Conservation (phyloP, 2,797 vertebrate species). For the Hozukius guyotensis region DNA sequence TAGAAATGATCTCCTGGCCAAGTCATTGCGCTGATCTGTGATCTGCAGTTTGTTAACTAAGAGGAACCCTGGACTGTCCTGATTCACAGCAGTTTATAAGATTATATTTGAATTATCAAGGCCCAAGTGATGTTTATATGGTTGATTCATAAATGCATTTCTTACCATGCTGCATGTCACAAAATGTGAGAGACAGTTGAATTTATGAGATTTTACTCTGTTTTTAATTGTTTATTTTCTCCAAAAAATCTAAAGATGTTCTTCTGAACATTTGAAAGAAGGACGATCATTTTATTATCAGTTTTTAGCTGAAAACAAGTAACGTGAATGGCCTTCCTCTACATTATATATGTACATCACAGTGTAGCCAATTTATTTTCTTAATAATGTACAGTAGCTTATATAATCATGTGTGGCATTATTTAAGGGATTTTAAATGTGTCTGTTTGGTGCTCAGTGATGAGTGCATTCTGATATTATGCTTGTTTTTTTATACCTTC, state of each 20-base stretch:
- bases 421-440: background rate
- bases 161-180: background rate
- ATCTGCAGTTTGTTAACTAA: slow-evolving; percentile 29
- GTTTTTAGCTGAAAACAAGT: background rate
- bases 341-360: background rate
- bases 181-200: background rate
- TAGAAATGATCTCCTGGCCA: slow-evolving; percentile 55
- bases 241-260: background rate
- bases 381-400: background rate
- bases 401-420: background rate
- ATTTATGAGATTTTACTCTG: background rate
- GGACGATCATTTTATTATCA: background rate
- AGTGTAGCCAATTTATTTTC: background rate
- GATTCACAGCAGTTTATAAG: background rate
- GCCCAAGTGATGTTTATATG: background rate
- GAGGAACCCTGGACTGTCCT: slow-evolving; percentile 8
- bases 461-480: background rate
- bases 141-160: background rate
- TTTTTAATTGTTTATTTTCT: background rate
- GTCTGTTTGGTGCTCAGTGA: background rate
- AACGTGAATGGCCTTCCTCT: too few relatives aligned
- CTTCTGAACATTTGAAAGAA: background rate
- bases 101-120: background rate
- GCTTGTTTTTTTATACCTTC: background rate
- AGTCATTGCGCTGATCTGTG: slow-evolving; percentile 46